phyloP scores from a whole-genome alignment of 2,888 invertebrate genomes.

The Ariolimax columbianus region DNA sequence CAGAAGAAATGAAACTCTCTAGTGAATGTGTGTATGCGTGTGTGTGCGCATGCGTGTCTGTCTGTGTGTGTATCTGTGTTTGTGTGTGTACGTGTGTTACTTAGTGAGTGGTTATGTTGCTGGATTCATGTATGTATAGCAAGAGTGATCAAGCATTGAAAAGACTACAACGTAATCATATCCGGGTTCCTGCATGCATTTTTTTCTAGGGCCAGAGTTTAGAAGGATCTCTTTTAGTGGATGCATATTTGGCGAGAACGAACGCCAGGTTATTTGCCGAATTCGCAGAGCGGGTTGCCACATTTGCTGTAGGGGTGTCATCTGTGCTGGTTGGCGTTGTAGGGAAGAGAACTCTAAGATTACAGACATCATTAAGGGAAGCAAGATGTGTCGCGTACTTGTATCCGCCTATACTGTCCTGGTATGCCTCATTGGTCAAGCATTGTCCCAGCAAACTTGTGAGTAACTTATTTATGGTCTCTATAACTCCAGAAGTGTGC shows the following conservation, averaged over 20 bases:
- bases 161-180: background rate
- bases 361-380: background rate
- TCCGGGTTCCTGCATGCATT: background rate
- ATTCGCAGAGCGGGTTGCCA: background rate
- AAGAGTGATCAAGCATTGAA: background rate
- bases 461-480: background rate
- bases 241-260: background rate
- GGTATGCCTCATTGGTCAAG: background rate
- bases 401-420: background rate
- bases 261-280: background rate
- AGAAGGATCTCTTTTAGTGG: background rate
- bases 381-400: background rate
- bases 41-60: background rate
- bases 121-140: background rate
- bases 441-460: background rate
- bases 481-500: too few relatives aligned
- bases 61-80: background rate
- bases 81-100: too few relatives aligned
- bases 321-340: background rate
- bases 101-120: too few relatives aligned
- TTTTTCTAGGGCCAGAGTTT: background rate
- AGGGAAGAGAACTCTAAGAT: too few relatives aligned
- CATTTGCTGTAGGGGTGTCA: background rate
- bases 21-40: background rate
- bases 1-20: background rate